These are phyloP conservation scores for Cremastinae sp. DNA, from an alignment of 2,888 invertebrate genomes.

Conservation along the genomic window DNA sequence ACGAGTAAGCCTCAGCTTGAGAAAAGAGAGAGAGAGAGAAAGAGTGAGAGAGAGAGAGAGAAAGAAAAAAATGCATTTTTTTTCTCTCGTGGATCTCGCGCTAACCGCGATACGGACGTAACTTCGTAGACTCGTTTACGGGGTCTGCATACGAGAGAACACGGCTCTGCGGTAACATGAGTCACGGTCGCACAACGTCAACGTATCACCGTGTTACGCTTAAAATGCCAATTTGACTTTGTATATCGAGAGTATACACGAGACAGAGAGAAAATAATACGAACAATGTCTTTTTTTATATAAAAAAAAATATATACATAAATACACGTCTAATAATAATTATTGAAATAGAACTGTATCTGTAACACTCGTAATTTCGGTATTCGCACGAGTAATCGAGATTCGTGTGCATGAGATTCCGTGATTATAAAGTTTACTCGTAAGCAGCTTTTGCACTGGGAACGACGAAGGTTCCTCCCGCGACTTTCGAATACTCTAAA, in stretches of 20 bases:
- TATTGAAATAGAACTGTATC: slow-evolving; percentile 33
- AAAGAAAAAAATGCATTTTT: slow-evolving; percentile 36
- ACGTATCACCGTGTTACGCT: slow-evolving; percentile 44
- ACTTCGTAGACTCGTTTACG: slow-evolving; percentile 24
- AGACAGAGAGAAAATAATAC: neutral
- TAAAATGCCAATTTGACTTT: slow-evolving; percentile 38
- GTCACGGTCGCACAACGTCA: slow-evolving; percentile 51
- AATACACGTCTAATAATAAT: slow-evolving; percentile 13
- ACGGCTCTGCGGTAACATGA: slow-evolving; percentile 53
- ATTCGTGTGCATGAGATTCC: slow-evolving; percentile 52
- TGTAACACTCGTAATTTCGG: slow-evolving; percentile 24
- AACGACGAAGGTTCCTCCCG: neutral
- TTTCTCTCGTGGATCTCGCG: slow-evolving; percentile 38
- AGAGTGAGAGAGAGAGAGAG: slow-evolving; percentile 27
- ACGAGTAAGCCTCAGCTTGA: slow-evolving; percentile 67
- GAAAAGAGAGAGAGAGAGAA: slow-evolving; percentile 32
- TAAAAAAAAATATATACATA: slow-evolving; percentile 19
- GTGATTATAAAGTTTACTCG: slow-evolving; percentile 22
- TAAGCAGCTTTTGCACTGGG: slow-evolving; percentile 29
- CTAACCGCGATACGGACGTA: slow-evolving; percentile 28
- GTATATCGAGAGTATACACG: slow-evolving; percentile 47
- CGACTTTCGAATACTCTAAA: neutral
- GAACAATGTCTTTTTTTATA: slow-evolving; percentile 26
- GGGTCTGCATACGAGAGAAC: slow-evolving; percentile 36
- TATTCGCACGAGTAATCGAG: slow-evolving; percentile 51